Evolutionary conservation across 30 jellyfish, hydroid and myxozoan species (phyloP), one percentile per base, ranked within the genome.

Genomic region (Hydractinia echinata): DNA sequence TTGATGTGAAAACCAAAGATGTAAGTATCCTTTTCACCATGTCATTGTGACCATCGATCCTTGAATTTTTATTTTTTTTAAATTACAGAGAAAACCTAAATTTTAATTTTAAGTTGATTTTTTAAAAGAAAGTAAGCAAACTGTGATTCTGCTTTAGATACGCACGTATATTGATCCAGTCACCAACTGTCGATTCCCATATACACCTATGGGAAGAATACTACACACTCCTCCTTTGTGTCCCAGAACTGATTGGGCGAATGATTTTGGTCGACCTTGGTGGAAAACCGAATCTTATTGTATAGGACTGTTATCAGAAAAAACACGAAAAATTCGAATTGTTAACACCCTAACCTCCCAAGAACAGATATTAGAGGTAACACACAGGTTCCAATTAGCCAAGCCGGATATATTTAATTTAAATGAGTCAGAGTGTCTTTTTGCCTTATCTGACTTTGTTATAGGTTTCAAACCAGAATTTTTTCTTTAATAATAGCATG

Each of bases 251-350:
- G 97, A 91, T 76, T 91, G 97, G 97, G 90, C 96, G 54, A 91
- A 91, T 66, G 97, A 91, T 67, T 91, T 91, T 79, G 97, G 97
- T 55, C 68, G 97, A 8, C 97, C 97, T 8, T 91, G 97, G 97
- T 91, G 97, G 97, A 91, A 91, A 51, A 94, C 83, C 66, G 91
- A 76, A 10, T 13, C 88, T 10, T 91, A 91, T 60, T 91, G 97
- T 84, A 86, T 91, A 70, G 97, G 97, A 10, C 53, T 91, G 16
- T 82, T 91, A 54, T 86, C 97, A 60, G 52, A 83, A n/a, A 91
- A 91, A 77, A 87, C 95, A 53, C 83, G 97, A 85, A 82, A 76
- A 66, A 91, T 91, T 5, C 67, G 92, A 54, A 91, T 91, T 15
- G 86, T 91, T 51, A 91, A 91, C 66, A 86, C 95, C 52, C 70